Percentiles rank a stretch among this genome's conserved stretches.
Evolutionary conservation across 2,888 invertebrate genomes (phyloP).

Genomic region (Conops quadrifasciatus): DNA sequence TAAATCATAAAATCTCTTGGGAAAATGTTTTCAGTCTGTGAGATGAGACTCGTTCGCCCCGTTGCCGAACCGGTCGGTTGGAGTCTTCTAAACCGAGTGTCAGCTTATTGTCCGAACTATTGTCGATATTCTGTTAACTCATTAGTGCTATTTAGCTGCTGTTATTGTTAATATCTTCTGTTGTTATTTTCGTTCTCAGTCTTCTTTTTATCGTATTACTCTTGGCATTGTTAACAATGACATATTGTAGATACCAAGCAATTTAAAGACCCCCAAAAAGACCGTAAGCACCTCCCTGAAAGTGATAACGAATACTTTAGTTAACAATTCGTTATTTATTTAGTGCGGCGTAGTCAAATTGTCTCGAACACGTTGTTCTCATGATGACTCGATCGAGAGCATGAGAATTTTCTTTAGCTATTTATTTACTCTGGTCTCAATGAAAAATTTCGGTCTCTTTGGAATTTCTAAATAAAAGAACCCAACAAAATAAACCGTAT

Average conservation of each 20-base stretch:
- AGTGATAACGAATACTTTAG: neutral
- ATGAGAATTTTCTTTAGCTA: neutral
- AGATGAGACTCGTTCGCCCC: neutral
- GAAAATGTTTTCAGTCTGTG: conserved; percentile 51
- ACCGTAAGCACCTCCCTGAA: neutral
- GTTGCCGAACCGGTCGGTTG: neutral
- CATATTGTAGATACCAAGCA: conserved; percentile 53
- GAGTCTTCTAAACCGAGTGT: neutral
- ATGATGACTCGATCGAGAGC: neutral
- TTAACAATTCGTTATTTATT: conserved; percentile 4
- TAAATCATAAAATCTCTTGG: conserved; percentile 59
- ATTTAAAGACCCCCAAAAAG: conserved; percentile 41
- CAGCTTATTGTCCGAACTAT: neutral
- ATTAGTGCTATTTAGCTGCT: conserved; percentile 14
- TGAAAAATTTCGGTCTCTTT: too few relatives aligned
- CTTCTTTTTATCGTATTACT: conserved; percentile 10
- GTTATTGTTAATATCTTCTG: conserved; percentile 2
- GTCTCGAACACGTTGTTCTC: neutral
- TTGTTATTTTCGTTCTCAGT: conserved; percentile 13
- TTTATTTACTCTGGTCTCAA: neutral
- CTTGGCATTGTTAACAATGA: conserved; percentile 26
- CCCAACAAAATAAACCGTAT: too few relatives aligned
- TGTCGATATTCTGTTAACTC: neutral
- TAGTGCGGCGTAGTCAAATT: neutral
- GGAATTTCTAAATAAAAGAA: too few relatives aligned